Base-by-base conservation (phyloP, 2,113 vertebrate genomes). In the Syrrhaptes paradoxus region DNA sequence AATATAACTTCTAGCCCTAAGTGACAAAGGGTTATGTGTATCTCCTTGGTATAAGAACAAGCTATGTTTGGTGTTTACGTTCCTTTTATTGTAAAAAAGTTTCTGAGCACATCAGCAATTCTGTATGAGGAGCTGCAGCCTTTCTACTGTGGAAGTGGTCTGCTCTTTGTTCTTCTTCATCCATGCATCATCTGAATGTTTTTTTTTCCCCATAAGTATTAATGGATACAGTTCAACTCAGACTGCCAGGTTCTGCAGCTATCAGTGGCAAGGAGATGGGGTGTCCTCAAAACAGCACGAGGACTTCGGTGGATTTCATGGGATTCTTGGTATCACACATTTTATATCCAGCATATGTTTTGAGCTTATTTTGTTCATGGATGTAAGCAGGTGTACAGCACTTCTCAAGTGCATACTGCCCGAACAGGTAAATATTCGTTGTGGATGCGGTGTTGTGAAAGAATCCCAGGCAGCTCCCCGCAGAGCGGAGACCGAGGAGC, bases 371-470 rank as follows among this genome's bases (percentile, higher is more conserved):
- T 31, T 68, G 41, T 13, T 73, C 31, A 8, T 0, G 9, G 26
- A 7, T 18, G 10, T 10, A 34, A 54, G 75, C 71, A 55, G 61
- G 65, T 72, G 67, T 21, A 29, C 2, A 57, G 25, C 38, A 12
- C 26, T 58, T 63, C 6, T 6, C 12, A 28, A n/a, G 16, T 2
- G 25, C 21, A 7, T 4, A 0, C 2, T 6, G 8, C 9, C 17
- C 43, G 59, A n/a, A 62, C 34, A 76, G 51, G 8, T 7, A 29
- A 48, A 3, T 29, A 25, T 15, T 51, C 43, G 46, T 48, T 71
- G 36, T 34, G 41, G 58, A 11, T 5, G n/a, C 8, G 14, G 10
- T n/a, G 51, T 19, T 28, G 67, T 21, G 34, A 20, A 26, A 28
- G 65, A 14, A 34, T 13, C 54, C 6, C 46, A 6, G 62, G 22